Conservation (phyloP, 2,113 vertebrate genomes). For the Pelecanoides urinatrix region DNA sequence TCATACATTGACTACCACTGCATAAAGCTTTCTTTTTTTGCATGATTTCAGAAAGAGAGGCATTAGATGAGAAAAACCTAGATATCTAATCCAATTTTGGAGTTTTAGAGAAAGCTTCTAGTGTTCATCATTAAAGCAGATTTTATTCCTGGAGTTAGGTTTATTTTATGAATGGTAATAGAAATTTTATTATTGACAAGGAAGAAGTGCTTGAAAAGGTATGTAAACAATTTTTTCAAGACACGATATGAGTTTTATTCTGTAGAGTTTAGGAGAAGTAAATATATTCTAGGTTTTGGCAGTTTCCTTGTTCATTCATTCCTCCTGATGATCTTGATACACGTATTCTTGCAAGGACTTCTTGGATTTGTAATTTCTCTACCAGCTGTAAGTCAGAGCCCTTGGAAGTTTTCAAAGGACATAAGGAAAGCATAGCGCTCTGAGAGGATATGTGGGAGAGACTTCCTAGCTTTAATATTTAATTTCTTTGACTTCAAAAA, state of each 20-base stretch:
- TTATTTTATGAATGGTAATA: not conserved
- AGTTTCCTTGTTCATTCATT: not conserved
- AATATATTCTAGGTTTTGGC: not conserved
- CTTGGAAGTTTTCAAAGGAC: not conserved
- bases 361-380: not conserved
- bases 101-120: not conserved
- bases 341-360: not conserved
- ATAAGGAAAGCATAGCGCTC: not conserved
- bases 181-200: not conserved
- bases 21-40: not conserved
- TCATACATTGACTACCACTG: not conserved
- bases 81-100: not conserved
- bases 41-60: not conserved
- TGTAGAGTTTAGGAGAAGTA: not conserved
- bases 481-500: not conserved
- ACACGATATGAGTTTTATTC: not conserved
- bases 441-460: not conserved
- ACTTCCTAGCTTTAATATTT: not conserved
- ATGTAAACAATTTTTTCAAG: not conserved
- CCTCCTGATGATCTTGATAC: not conserved
- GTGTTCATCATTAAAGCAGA: not conserved
- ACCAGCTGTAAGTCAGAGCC: not conserved
- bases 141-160: not conserved
- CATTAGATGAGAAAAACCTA: not conserved
- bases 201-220: not conserved